Evolutionary conservation across 1,140 invertebrate species (phyloP).

Genomic region (Temnothorax curvispinosus): DNA sequence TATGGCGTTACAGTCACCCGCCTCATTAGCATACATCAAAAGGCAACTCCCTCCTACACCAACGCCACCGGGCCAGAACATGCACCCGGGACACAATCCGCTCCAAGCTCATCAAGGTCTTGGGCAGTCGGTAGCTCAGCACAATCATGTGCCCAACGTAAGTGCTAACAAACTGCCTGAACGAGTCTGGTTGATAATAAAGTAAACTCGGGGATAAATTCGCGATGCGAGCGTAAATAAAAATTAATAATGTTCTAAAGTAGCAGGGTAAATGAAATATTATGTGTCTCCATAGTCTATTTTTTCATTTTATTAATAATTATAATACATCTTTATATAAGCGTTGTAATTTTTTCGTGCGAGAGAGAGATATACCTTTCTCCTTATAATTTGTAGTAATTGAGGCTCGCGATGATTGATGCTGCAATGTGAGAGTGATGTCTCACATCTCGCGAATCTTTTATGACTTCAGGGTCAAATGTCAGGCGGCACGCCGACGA

Average conservation of each 20-base stretch:
- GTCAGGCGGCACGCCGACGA: conserved; percentile 79
- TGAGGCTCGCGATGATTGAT: not conserved
- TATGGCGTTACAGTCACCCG: conserved; percentile 95
- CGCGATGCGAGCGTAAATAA: not conserved
- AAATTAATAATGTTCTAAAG: not conserved
- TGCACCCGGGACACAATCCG: conserved; percentile 81
- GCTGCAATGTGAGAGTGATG: not conserved
- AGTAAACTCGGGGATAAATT: not conserved
- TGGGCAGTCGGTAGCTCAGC: conserved; percentile 81
- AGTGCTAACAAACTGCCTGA: conserved; percentile 63
- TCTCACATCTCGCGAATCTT: conserved; percentile 31
- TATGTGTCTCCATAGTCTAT: not conserved
- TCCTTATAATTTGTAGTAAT: not conserved
- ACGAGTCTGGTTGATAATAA: not conserved
- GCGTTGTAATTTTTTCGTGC: not conserved
- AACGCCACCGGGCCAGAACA: conserved; percentile 80
- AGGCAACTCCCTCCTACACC: conserved; percentile 89
- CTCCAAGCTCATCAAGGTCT: conserved; percentile 81
- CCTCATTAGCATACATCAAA: conserved; percentile 93
- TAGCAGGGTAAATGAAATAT: not conserved
- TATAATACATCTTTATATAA: too few relatives aligned
- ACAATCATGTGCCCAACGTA: conserved; percentile 84
- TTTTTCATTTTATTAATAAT: not conserved
- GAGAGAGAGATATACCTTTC: not conserved
- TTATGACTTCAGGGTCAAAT: conserved; percentile 82